Conservation (phyloP, 2,888 invertebrate species). For the Microdon myrmicae region DNA sequence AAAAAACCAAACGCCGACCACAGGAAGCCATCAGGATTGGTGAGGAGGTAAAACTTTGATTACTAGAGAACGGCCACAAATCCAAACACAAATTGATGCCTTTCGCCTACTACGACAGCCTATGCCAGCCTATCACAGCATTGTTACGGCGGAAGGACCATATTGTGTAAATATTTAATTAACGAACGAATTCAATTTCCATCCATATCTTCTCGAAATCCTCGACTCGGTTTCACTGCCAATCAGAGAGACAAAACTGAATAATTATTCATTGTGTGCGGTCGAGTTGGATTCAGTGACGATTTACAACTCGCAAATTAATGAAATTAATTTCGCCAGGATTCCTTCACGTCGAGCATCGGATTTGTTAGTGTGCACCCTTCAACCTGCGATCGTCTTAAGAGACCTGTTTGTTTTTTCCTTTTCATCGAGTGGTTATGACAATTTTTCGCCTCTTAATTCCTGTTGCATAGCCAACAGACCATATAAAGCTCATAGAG, state of each 20-base stretch:
- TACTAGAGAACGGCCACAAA: constrained; percentile 48
- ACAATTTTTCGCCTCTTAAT: constrained; percentile 23
- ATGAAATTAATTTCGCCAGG: constrained; percentile 46
- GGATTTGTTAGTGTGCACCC: constrained; percentile 27
- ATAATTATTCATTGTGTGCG: constrained; percentile 27
- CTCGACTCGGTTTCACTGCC: constrained; percentile 28
- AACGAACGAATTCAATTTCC: constrained; percentile 49
- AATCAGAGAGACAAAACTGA: constrained; percentile 23
- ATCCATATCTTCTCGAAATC: constrained; percentile 37
- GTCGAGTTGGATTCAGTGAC: constrained; percentile 30
- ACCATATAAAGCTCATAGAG: constrained; percentile 17
- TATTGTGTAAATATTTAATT: constrained; percentile 51
- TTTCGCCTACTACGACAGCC: constrained; percentile 6
- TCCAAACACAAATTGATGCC: constrained; percentile 49
- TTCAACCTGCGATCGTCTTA: constrained; percentile 38
- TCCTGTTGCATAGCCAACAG: constrained; percentile 39
- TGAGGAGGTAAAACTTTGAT: constrained; percentile 32
- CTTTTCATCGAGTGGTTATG: constrained; percentile 41
- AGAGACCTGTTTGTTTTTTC: constrained; percentile 39
- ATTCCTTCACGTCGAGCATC: constrained; percentile 30
- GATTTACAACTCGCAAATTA: constrained; percentile 31
- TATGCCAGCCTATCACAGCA: constrained; percentile 1
- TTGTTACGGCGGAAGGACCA: constrained; percentile 24
- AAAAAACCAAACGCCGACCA: constrained; percentile 28
- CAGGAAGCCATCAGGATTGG: constrained; percentile 19